phyloP scores from a whole-genome alignment of 2,797 vertebrate species.

The Nyctalus aviator region DNA sequence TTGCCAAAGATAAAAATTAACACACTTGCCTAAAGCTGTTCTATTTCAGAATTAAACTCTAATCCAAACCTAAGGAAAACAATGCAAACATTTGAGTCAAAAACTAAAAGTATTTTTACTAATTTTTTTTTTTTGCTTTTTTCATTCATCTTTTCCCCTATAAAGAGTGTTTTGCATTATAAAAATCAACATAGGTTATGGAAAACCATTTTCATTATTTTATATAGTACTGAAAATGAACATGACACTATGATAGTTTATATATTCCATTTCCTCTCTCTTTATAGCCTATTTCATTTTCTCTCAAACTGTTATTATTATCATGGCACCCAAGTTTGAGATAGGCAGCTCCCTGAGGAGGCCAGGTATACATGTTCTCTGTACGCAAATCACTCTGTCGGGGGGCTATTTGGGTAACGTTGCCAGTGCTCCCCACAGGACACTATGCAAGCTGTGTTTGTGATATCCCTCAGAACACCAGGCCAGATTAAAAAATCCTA shows the following conservation, averaged over 20 bases:
- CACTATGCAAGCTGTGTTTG: constrained; percentile 52
- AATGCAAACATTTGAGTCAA: constrained; percentile 65
- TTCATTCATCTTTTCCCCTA: constrained; percentile 64
- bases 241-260: constrained; percentile 80
- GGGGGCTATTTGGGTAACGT: constrained; percentile 79
- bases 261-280: constrained; percentile 79
- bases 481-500: constrained; percentile 71
- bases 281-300: constrained; percentile 83
- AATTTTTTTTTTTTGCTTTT: constrained; percentile 71
- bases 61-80: constrained; percentile 38
- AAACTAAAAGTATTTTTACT: constrained; percentile 67
- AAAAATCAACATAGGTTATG: constrained; percentile 83
- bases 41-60: constrained; percentile 60
- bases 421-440: constrained; percentile 79
- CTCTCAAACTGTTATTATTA: constrained; percentile 79
- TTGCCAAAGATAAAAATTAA: constrained; percentile 8
- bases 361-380: constrained; percentile 76
- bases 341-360: constrained; percentile 79
- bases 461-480: constrained; percentile 70
- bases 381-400: constrained; percentile 83
- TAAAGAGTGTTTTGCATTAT: constrained; percentile 76
- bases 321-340: constrained; percentile 83
- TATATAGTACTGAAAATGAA: constrained; percentile 84
- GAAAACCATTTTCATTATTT: constrained; percentile 84
- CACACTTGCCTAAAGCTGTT: constrained; percentile 25